Evolutionary conservation across 2,113 vertebrate genomes (phyloP).

Genomic region (Furnarius figulus): DNA sequence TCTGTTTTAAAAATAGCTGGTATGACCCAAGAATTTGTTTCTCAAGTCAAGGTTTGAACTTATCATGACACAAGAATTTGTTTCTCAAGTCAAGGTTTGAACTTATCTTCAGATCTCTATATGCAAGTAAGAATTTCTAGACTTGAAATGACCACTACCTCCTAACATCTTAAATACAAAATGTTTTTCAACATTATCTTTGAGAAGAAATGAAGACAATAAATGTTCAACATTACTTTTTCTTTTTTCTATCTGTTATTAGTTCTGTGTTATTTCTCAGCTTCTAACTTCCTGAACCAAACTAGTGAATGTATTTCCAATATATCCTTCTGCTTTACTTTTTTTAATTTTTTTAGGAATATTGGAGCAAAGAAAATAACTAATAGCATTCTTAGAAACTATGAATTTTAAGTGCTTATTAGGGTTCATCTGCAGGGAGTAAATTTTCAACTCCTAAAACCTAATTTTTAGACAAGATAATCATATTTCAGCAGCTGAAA

Average conservation of each 20-base stretch:
- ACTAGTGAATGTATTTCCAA: neutral
- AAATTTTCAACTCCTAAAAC: neutral
- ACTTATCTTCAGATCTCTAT: neutral
- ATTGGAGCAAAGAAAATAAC: neutral
- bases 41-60: neutral
- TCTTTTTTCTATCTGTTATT: neutral
- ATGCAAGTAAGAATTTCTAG: neutral
- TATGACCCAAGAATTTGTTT: neutral
- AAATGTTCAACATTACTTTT: neutral
- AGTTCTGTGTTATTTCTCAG: neutral
- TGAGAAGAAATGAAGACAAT: neutral
- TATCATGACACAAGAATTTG: neutral
- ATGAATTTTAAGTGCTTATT: neutral
- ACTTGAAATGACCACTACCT: neutral
- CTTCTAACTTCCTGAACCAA: neutral
- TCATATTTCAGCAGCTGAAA: neutral
- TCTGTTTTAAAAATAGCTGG: neutral
- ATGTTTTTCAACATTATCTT: neutral
- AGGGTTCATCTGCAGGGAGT: neutral
- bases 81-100: neutral
- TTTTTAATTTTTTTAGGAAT: neutral
- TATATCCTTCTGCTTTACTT: neutral
- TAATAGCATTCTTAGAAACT: neutral
- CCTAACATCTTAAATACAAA: neutral
- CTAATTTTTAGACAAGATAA: neutral